Evolutionary conservation across 2,797 vertebrate genomes (phyloP), one percentile per base, ranked within the genome.

Genomic region (Sciurus carolinensis): DNA sequence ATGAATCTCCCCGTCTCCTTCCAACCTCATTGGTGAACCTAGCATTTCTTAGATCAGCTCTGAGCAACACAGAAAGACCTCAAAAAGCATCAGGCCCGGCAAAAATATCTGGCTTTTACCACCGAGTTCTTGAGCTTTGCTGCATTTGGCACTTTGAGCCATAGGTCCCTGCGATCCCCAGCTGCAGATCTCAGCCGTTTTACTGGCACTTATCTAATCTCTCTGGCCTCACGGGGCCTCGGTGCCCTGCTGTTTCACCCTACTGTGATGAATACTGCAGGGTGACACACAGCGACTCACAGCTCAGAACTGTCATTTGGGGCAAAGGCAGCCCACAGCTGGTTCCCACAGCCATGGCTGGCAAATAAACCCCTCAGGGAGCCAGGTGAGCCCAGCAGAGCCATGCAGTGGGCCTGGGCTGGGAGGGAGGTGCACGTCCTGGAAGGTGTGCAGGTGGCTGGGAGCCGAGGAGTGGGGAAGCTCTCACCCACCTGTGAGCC

Each of bases 51-150:
- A 14, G 57, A 80, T 52, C n/a, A 66, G 47, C 75, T 57, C 73
- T 52, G 79, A 62, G 59, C 39, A 42, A 17, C 30, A 33, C 7
- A 1, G 5, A 66, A 52, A 73, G 42, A 71, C 18, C 82, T 77
- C 15, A 5, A 2, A 82, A 44, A 1, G 69, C 50, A 44, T 22
- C 39, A 54, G n/a, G 36, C 28, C 12, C 77, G 47, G 24, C n/a
- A 3, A 3, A 85, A 14, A 13, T 14, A 54, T 39, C 64, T 2
- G 5, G 67, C 36, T 52, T 52, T 18, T 73, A 24, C 54, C 64
- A 39, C 64, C 13, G 1, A 0, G 1, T 9, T 52, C 57, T 11
- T 5, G 7, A 5, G 13, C 6, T 22, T 24, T 59, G 57, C 22
- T 3, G 8, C 20, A 64, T 52, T 50, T 69, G 50, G 33, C 22